Conservation (phyloP, 2,888 invertebrate genomes). For the Eurois occulta region DNA sequence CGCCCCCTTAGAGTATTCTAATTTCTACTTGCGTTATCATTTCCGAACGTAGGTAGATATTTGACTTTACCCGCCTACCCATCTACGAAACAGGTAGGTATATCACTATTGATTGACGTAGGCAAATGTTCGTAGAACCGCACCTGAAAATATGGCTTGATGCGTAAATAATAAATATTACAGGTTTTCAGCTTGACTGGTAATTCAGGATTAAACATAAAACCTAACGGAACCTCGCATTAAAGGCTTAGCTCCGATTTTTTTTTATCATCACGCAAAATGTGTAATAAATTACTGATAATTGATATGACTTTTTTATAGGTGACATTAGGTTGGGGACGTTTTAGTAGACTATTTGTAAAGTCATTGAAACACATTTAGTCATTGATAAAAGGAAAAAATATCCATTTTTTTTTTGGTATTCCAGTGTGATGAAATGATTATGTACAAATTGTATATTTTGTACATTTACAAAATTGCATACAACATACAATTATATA, state of each 20-base stretch:
- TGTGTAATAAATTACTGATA: conserved; percentile 30
- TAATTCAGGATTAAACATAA: conserved; percentile 24
- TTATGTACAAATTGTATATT: background rate
- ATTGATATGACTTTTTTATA: conserved; percentile 17
- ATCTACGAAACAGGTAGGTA: conserved; percentile 8
- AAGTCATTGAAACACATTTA: background rate
- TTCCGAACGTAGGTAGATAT: conserved; percentile 8
- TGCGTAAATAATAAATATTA: conserved; percentile 35
- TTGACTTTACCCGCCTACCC: conserved; percentile 30
- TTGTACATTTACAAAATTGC: background rate
- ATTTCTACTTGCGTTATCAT: background rate
- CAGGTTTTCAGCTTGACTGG: conserved; percentile 15
- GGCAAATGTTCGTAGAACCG: conserved; percentile 32
- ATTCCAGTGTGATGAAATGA: background rate
- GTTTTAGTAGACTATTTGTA: background rate
- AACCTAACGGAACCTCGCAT: conserved; percentile 26
- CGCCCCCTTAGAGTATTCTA: background rate
- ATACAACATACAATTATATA: no score
- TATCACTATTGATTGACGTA: conserved; percentile 36
- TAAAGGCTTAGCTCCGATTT: conserved; percentile 49
- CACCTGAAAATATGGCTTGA: conserved; percentile 25
- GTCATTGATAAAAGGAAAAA: background rate
- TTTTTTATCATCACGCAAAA: conserved; percentile 27
- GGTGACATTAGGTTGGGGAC: background rate
- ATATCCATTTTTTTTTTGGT: background rate